Percentiles rank a stretch among this genome's conserved stretches.
These are phyloP conservation scores for Turdus rufiventris DNA, from an alignment of 2,113 vertebrate genomes.

Conservation along the genomic window DNA sequence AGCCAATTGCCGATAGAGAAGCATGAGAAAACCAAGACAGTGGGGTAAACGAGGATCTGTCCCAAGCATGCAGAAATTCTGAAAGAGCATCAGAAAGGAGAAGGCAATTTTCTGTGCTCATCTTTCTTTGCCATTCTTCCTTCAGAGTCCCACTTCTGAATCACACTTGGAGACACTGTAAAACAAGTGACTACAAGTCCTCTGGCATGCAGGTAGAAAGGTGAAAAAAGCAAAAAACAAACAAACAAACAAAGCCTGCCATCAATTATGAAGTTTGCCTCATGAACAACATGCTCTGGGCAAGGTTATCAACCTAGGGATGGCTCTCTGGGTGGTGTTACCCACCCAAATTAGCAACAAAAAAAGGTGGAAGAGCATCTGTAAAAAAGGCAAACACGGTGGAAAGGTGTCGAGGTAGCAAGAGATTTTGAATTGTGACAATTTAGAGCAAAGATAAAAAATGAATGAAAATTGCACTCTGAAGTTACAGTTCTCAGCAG, in stretches of 20 bases:
- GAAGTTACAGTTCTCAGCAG: not conserved
- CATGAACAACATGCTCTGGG: fast-evolving
- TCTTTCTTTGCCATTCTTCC: not conserved
- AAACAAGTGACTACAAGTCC: not conserved
- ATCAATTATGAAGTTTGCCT: not conserved
- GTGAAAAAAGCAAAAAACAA: not conserved
- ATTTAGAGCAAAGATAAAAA: not conserved
- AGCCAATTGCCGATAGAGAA: not conserved
- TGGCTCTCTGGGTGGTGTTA: not conserved
- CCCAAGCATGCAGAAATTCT: not conserved
- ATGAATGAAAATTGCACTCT: not conserved
- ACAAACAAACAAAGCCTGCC: not conserved
- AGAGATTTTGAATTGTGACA: not conserved
- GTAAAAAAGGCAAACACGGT: not conserved
- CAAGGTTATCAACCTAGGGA: not conserved
- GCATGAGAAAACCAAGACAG: not conserved
- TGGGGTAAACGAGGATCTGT: not conserved
- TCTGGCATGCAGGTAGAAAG: not conserved
- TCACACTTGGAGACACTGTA: not conserved
- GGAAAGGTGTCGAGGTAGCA: not conserved
- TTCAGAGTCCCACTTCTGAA: fast-evolving
- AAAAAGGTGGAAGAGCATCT: not conserved
- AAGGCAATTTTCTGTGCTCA: not conserved
- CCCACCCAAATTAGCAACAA: not conserved
- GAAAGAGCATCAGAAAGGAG: not conserved